Conservation (phyloP, 2,797 vertebrate species). For the Anguilla megastoma region DNA sequence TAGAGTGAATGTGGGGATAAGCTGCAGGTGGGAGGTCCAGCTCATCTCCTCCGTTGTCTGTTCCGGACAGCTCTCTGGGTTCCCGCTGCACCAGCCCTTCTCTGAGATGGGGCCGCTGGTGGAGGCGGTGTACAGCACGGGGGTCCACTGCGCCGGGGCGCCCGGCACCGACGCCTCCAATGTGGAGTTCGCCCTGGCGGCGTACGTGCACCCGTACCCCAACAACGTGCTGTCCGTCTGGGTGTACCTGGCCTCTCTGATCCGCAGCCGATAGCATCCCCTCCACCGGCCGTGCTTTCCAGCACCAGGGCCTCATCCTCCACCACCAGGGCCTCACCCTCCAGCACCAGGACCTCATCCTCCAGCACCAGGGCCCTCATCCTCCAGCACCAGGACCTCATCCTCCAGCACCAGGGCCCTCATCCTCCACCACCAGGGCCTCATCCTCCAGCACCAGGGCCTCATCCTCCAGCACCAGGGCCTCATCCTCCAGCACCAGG, state of each 20-base stretch:
- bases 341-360: too few species aligned
- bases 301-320: too few species aligned
- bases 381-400: too few species aligned
- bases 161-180: conserved; percentile 57
- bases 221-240: conserved; percentile 89
- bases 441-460: too few species aligned
- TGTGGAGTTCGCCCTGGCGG: conserved; percentile 91
- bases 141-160: conserved; percentile 84
- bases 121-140: conserved; percentile 89
- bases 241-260: conserved; percentile 93
- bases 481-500: too few species aligned
- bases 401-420: too few species aligned
- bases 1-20: too few species aligned
- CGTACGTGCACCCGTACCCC: conserved; percentile 90
- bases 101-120: conserved; percentile 86
- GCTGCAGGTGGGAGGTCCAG: neutral
- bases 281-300: neutral
- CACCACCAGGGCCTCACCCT: too few species aligned
- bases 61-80: conserved; percentile 84
- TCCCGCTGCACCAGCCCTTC: conserved; percentile 90
- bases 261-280: conserved; percentile 63
- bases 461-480: too few species aligned
- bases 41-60: conserved; percentile 18
- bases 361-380: too few species aligned
- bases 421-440: too few species aligned